Base-by-base conservation (phyloP, 2,888 invertebrate species). In the Proisotoma minuta region DNA sequence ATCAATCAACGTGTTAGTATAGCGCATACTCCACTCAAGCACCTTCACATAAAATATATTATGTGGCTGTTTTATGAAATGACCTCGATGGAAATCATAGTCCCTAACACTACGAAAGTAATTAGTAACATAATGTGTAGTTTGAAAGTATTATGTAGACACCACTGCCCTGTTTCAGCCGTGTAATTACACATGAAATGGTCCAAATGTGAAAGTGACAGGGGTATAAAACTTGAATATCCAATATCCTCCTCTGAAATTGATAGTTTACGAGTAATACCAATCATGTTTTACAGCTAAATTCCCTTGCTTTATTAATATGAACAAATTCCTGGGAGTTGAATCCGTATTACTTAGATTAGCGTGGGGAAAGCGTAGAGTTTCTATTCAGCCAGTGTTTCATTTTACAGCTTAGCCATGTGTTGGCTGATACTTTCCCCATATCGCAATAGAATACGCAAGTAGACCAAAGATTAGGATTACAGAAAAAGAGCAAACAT, bases 201-300 rank as follows among this genome's bases (percentile, higher is more conserved):
- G 43, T 20, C 43, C 15, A 43, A 43, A 43, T 43, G 43, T 43
- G 43, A 43, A 43, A 43, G 43, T 43, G 43, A 43, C 10, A 18
- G 43, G 4, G 43, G 20, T 20, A 18, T 18, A 18, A 43, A 43
- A 43, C 43, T 20, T 18, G 20, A 43, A 43, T 43, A 43, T 18
- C 43, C 43, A 43, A 43, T 43, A 43, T 43, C 20, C 43, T n/a
- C 43, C 43, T 18, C 18, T 43, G 43, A 43, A 43, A 43, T 43
- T 43, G 43, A 43, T 43, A 43, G 43, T 43, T 43, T 43, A 43
- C 43, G 43, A 43, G 43, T 43, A 43, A 34, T 43, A 43, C 10
- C 43, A 43, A 43, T 43, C 43, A 43, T 43, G 43, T 43, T 43
- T 43, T 43, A 43, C 43, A 43, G 43, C 43, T 43, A 5, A 43